Base-by-base conservation (phyloP, 2,888 invertebrate species). In the Magallana nippona region DNA sequence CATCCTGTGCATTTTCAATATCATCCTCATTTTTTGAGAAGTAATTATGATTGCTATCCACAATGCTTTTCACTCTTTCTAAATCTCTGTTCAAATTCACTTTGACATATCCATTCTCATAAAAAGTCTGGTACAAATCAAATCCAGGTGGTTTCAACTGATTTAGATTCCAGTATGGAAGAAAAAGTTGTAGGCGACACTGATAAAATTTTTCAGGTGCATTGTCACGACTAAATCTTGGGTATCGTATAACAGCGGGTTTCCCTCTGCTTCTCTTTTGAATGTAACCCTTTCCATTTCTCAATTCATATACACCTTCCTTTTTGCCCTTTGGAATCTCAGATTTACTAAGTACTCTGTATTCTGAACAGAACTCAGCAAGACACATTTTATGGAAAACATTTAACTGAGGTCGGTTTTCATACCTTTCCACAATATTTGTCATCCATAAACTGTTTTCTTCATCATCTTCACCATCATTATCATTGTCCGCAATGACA, bases 371-470 rank as follows among this genome's bases (percentile, higher is more conserved):
- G 44, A 44, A 44, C 8, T 44, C 44, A 44, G 44, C 3, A 44
- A 44, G 44, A 44, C 44, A 44, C 82, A 86, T 81, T 10, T 57
- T 77, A 13, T 85, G 78, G 81, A 86, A 85, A 10, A 55, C 63
- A 19, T 1, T 19, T 13, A 19, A 11, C 22, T 27, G 19, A 56
- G 86, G 86, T 83, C 84, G 71, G 32, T 81, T 83, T 81, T 83
- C 78, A 58, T 84, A 86, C 10, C 83, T 79, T 19, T 86, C 84
- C 57, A 83, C 71, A 44, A 82, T 55, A 27, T 55, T 79, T 2
- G 56, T 57, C 86, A 86, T 85, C 85, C 85, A 86, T n/a, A 85
- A 60, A 56, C 57, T 57, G 1, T 32, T 32, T 10, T 81, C 60
- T 22, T 79, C 79, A 27, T 82, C 77, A 78, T 78, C 60, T 13